Evolutionary conservation across 92 coral and sea anemone species (phyloP).

Genomic region (Heteractis magnifica): DNA sequence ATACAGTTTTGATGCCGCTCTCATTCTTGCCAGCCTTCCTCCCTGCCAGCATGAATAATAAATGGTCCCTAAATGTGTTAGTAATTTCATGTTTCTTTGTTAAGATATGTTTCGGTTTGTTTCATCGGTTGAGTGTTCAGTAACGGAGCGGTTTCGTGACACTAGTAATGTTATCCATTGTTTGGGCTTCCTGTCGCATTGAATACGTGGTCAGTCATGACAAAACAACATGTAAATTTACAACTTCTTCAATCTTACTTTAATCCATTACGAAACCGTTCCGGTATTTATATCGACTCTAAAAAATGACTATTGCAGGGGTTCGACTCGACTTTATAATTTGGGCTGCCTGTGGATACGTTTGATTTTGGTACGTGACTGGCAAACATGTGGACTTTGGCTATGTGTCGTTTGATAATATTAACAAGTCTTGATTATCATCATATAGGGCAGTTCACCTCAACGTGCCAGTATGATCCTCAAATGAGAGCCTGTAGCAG

Average conservation of each 20-base stretch:
- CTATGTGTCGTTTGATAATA: background rate
- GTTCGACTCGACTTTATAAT: background rate
- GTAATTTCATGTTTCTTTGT: background rate
- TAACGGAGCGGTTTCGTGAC: background rate
- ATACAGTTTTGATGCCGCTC: too few relatives aligned
- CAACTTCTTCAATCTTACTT: background rate
- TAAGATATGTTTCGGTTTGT: background rate
- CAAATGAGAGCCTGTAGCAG: background rate
- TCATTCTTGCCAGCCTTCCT: too few relatives aligned
- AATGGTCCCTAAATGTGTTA: background rate
- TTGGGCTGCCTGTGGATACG: background rate
- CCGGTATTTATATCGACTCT: background rate
- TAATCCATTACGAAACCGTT: background rate
- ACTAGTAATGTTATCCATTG: background rate
- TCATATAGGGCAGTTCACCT: background rate
- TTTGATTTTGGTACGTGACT: background rate
- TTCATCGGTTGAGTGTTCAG: background rate
- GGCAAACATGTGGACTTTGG: background rate
- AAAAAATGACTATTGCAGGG: background rate
- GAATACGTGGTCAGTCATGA: background rate
- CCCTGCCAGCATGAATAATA: too few relatives aligned
- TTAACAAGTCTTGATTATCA: background rate
- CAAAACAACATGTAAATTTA: background rate
- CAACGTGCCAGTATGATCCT: slow-evolving; percentile 1
- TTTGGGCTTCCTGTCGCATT: background rate